Conservation (phyloP, 53 echinoderm and acorn worm genomes). For the Luidia sarsii region DNA sequence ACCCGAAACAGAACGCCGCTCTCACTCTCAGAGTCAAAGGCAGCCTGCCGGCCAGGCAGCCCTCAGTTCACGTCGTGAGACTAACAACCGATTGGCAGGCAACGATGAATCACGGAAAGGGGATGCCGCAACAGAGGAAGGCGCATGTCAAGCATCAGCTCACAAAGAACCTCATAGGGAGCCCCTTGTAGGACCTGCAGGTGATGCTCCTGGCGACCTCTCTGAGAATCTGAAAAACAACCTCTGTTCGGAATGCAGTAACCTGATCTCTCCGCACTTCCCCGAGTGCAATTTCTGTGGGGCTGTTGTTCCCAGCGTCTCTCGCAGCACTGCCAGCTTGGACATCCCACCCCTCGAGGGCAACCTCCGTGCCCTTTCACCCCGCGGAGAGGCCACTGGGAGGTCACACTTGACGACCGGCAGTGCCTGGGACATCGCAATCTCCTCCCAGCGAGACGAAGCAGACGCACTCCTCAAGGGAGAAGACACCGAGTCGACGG, state of each 20-base stretch:
- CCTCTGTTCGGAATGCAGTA: neutral
- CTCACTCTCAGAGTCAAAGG: too few species aligned
- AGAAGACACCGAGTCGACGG: conserved; percentile 48
- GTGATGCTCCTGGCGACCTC: neutral
- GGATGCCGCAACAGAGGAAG: too few species aligned
- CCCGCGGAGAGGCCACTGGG: neutral
- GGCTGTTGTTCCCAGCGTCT: neutral
- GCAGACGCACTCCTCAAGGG: neutral
- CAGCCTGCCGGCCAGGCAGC: too few species aligned
- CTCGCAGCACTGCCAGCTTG: neutral
- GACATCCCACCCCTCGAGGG: neutral
- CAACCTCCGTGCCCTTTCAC: neutral
- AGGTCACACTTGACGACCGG: conserved; percentile 6
- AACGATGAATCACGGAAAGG: too few species aligned
- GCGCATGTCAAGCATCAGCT: too few species aligned
- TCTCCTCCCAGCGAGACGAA: neutral
- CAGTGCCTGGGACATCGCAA: conserved; percentile 20
- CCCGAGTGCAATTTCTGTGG: conserved; percentile 5
- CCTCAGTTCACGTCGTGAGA: too few species aligned
- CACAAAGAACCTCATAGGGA: neutral
- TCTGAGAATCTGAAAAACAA: neutral
- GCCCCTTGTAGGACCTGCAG: neutral
- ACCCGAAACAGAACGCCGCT: neutral
- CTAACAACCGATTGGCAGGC: neutral
- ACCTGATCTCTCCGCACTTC: neutral